A percentile compares a stretch with the other conserved stretches of the same genome.
phyloP scores from a whole-genome alignment of 2,797 vertebrate genomes.

The Lepidocolaptes lacrymiger region DNA sequence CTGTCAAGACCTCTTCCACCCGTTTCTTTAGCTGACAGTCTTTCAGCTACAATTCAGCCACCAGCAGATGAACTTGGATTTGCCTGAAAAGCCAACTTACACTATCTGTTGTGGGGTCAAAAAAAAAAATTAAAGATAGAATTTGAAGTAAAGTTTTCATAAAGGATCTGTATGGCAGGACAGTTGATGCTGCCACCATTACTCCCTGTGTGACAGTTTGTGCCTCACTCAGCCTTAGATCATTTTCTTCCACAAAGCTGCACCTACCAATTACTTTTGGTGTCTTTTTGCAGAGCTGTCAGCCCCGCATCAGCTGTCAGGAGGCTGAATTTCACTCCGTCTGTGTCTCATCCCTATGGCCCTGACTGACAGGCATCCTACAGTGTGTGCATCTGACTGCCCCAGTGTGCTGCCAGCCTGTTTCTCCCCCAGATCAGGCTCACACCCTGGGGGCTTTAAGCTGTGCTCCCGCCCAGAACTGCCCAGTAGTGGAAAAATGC shows the following conservation, averaged over 20 bases:
- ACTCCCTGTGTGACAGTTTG: background rate
- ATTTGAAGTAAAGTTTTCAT: background rate
- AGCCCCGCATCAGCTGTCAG: conserved; percentile 35
- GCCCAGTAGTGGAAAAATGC: background rate
- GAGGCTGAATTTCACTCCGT: conserved; percentile 37
- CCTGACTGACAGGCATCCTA: conserved; percentile 26
- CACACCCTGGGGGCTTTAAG: background rate
- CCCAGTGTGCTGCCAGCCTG: background rate
- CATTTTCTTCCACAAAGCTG: conserved; percentile 34
- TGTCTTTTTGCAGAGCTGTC: conserved; percentile 47
- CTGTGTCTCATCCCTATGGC: conserved; percentile 1
- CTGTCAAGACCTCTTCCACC: background rate
- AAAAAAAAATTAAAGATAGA: background rate
- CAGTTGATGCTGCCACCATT: background rate
- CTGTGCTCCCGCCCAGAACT: background rate
- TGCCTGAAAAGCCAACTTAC: background rate
- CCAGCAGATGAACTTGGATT: background rate
- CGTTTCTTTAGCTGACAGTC: background rate
- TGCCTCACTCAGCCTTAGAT: conserved; percentile 1
- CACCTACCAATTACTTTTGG: conserved; percentile 58
- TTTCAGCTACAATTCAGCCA: background rate
- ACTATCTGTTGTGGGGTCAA: background rate
- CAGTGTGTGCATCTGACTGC: background rate
- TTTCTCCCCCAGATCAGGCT: background rate
- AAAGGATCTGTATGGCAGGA: background rate